These are phyloP conservation scores for Cryptus armator DNA, from an alignment of 2,888 invertebrate species.

Conservation along the genomic window DNA sequence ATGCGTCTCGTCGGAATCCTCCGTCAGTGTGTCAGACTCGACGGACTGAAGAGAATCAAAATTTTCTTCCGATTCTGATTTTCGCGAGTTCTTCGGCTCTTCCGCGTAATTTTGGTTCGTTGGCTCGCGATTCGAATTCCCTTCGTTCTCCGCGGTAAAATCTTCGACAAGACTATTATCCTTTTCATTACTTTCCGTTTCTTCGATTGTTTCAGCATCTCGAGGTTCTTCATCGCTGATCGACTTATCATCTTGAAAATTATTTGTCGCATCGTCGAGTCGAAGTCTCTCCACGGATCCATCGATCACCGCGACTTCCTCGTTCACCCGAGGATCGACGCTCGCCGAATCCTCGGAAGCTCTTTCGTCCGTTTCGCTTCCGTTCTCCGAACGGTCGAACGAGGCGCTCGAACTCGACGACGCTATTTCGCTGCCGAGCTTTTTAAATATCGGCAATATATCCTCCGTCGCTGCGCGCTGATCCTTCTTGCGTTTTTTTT, in stretches of 20 bases:
- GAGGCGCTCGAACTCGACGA: slow-evolving; percentile 45
- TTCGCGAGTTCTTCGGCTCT: slow-evolving; percentile 67
- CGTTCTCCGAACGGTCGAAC: slow-evolving; percentile 46
- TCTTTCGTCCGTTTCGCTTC: slow-evolving; percentile 23
- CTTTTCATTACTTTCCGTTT: slow-evolving; percentile 3
- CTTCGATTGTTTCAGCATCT: not conserved
- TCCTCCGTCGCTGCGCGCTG: slow-evolving; percentile 81
- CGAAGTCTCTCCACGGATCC: slow-evolving; percentile 15
- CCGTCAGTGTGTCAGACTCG: slow-evolving; percentile 83
- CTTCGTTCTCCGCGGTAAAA: not conserved
- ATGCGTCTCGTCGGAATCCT: slow-evolving; percentile 81
- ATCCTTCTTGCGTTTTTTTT: slow-evolving; percentile 75
- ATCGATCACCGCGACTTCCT: not conserved
- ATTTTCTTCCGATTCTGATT: slow-evolving; percentile 80
- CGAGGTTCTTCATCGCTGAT: slow-evolving; percentile 27
- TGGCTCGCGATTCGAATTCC: slow-evolving; percentile 10
- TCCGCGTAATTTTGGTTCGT: slow-evolving; percentile 26
- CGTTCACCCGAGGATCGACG: not conserved
- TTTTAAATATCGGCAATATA: slow-evolving; percentile 79
- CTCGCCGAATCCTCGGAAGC: slow-evolving; percentile 10
- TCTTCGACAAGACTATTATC: not conserved
- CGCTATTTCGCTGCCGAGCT: slow-evolving; percentile 76
- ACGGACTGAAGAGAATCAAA: slow-evolving; percentile 82
- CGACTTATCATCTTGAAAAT: slow-evolving; percentile 2
- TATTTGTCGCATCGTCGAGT: not conserved